phyloP scores from a whole-genome alignment of 2,797 vertebrate genomes.

The Anomalospiza imberbis region DNA sequence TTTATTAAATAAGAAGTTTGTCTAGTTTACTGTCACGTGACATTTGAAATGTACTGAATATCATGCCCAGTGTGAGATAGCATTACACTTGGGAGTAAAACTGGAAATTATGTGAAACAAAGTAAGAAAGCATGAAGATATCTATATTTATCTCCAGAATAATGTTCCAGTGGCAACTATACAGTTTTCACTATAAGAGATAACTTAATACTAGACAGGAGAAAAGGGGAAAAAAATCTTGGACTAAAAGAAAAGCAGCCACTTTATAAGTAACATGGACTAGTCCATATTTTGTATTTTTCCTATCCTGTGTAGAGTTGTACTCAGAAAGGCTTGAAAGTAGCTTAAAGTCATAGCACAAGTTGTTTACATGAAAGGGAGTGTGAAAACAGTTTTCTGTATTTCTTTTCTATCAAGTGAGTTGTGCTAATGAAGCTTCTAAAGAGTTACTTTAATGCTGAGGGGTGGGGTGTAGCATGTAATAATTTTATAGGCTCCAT shows the following conservation, averaged over 20 bases:
- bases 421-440: background rate
- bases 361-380: background rate
- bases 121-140: background rate
- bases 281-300: background rate
- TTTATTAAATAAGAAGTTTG: background rate
- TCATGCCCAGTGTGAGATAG: background rate
- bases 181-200: background rate
- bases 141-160: background rate
- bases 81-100: background rate
- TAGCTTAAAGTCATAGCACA: background rate
- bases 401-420: background rate
- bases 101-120: background rate
- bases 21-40: background rate
- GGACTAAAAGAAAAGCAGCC: background rate
- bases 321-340: background rate
- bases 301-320: background rate
- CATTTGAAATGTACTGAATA: background rate
- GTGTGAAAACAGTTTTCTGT: background rate
- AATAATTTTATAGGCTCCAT: background rate
- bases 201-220: background rate
- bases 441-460: background rate
- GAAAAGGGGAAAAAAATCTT: background rate
- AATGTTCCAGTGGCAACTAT: background rate
- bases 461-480: background rate
- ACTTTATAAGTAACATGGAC: background rate